Evolutionary conservation across 2,888 invertebrate species (phyloP).

Genomic region (Machimus atricapillus): DNA sequence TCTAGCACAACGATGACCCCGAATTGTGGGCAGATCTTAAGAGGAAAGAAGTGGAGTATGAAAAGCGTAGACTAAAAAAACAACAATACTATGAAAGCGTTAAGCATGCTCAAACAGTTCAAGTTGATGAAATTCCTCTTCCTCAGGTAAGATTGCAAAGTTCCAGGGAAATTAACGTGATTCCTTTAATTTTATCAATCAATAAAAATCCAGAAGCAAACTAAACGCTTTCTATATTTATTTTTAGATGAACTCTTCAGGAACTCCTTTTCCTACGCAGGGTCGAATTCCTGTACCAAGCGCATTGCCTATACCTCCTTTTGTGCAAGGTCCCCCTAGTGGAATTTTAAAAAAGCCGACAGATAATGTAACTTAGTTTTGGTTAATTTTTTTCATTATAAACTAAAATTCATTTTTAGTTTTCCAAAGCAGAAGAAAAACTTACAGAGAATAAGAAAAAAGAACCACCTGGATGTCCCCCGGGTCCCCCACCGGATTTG

Average conservation of each 20-base stretch:
- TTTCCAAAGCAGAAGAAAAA: conserved; percentile 52
- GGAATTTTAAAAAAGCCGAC: conserved; percentile 79
- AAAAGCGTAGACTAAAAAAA: conserved; percentile 83
- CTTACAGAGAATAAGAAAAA: conserved; percentile 58
- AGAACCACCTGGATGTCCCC: conserved; percentile 87
- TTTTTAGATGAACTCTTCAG: conserved; percentile 57
- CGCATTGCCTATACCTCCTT: conserved; percentile 57
- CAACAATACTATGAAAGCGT: conserved; percentile 95
- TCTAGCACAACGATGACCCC: conserved; percentile 92
- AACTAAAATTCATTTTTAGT: conserved; percentile 54
- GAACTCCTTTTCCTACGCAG: conserved; percentile 60
- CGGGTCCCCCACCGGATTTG: conserved; percentile 81
- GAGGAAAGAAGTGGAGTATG: conserved; percentile 90
- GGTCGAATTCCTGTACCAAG: conserved; percentile 59
- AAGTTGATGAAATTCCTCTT: conserved; percentile 93
- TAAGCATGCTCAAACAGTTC: conserved; percentile 92
- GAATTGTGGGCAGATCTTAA: conserved; percentile 93
- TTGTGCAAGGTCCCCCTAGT: conserved; percentile 69
- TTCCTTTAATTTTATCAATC: too few species aligned
- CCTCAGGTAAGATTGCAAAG: conserved; percentile 66
- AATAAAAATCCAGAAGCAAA: too few species aligned
- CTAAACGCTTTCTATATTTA: conserved; percentile 31
- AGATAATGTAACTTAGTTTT: conserved; percentile 59
- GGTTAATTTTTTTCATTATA: conserved; percentile 53
- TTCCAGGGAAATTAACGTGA: not conserved